phyloP scores from a whole-genome alignment of 2,888 invertebrate species.

The Drosophila mimetica region DNA sequence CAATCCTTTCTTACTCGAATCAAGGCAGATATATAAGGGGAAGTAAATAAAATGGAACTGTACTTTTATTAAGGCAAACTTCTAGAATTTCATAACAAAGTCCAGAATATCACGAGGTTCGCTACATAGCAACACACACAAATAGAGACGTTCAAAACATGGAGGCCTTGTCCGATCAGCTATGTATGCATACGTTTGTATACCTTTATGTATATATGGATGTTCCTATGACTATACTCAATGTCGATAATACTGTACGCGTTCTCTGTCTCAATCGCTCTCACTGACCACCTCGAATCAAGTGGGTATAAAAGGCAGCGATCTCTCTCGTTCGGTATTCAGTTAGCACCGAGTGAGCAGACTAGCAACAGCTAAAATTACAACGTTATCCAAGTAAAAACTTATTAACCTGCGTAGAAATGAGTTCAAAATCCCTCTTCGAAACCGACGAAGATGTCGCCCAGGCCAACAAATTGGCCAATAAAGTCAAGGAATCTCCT shows the following conservation, averaged over 20 bases:
- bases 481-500: conserved; percentile 16
- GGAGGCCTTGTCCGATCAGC: conserved; percentile 5
- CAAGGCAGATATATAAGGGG: background rate
- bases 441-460: conserved; percentile 20
- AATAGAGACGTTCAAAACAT: background rate
- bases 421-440: conserved; percentile 17
- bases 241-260: conserved; percentile 19
- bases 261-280: conserved; percentile 17
- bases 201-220: background rate
- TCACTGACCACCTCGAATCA: background rate
- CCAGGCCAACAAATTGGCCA: conserved; percentile 14
- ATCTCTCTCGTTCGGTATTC: conserved; percentile 18
- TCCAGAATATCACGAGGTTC: conserved; percentile 14
- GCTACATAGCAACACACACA: conserved; percentile 1
- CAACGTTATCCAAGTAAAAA: conserved; percentile 3
- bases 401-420: no score
- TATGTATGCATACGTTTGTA: background rate
- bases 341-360: conserved; percentile 32
- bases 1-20: background rate
- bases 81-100: conserved; percentile 40
- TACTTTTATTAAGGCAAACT: conserved; percentile 3
- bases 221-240: background rate
- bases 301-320: conserved; percentile 33
- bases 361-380: conserved; percentile 1
- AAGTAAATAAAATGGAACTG: background rate